A percentile compares a stretch with the other conserved stretches of the same genome.
Evolutionary conservation across 1,140 invertebrate genomes (phyloP).

Genomic region (Ruditapes philippinarum): DNA sequence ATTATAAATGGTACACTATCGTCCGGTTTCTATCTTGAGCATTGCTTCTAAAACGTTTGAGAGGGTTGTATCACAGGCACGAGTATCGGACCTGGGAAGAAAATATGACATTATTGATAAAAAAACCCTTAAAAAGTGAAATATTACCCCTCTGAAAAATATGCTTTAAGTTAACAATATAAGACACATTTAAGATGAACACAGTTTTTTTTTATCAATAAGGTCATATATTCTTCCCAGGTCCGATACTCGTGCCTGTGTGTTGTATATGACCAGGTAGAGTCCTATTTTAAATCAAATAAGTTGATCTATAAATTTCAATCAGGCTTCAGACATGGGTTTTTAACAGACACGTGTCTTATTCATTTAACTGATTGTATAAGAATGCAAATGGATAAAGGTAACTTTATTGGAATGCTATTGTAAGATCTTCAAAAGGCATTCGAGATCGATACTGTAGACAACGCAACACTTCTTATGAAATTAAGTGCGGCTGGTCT

Average conservation of each 20-base stretch:
- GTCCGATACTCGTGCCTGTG: no score
- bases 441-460: conserved; percentile 64
- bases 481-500: conserved; percentile 42
- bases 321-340: conserved; percentile 15
- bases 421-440: background rate
- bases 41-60: background rate
- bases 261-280: conserved; percentile 39
- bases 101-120: no score
- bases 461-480: conserved; percentile 53
- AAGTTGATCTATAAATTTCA: conserved; percentile 3
- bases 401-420: conserved; percentile 16
- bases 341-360: conserved; percentile 7
- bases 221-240: no score
- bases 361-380: conserved; percentile 24
- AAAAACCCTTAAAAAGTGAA: no score
- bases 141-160: no score
- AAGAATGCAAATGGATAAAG: conserved; percentile 41
- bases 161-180: no score
- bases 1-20: conserved; percentile 48
- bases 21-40: conserved; percentile 44
- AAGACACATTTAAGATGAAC: no score
- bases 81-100: no score
- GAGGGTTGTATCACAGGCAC: no score
- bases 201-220: no score
- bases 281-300: background rate